Evolutionary conservation across 2,888 invertebrate species (phyloP).

Genomic region (Drosophila silvestris): DNA sequence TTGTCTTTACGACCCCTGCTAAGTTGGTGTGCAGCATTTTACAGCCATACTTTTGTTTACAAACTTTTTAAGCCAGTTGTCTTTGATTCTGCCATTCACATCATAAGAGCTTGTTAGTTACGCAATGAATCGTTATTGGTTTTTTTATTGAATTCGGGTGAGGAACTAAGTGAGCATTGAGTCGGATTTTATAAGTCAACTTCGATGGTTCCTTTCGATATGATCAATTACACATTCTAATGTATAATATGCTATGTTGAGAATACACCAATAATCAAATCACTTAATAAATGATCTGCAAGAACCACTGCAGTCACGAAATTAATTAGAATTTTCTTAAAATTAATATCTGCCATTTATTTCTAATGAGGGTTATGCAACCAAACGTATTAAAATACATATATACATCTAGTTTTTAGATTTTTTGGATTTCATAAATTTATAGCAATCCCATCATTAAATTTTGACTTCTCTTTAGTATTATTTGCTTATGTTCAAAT

Average conservation of each 20-base stretch:
- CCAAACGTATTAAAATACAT: too few species aligned
- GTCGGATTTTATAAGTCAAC: neutral
- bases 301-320: neutral
- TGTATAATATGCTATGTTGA: neutral
- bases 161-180: neutral
- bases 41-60: neutral
- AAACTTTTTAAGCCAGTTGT: neutral
- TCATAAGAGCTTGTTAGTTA: neutral
- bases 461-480: too few species aligned
- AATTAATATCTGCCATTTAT: neutral
- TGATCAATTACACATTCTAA: neutral
- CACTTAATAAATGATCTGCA: neutral
- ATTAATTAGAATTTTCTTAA: neutral
- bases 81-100: constrained; percentile 1
- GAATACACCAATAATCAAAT: neutral
- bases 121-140: neutral
- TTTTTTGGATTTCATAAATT: accelerated
- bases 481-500: neutral
- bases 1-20: neutral
- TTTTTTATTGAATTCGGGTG: neutral
- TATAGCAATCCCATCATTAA: neutral
- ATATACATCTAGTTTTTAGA: neutral
- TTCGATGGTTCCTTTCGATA: neutral
- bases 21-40: neutral
- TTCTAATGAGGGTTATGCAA: neutral